phyloP scores from a whole-genome alignment of 2,797 vertebrate species.

The Sarcoramphus papa region DNA sequence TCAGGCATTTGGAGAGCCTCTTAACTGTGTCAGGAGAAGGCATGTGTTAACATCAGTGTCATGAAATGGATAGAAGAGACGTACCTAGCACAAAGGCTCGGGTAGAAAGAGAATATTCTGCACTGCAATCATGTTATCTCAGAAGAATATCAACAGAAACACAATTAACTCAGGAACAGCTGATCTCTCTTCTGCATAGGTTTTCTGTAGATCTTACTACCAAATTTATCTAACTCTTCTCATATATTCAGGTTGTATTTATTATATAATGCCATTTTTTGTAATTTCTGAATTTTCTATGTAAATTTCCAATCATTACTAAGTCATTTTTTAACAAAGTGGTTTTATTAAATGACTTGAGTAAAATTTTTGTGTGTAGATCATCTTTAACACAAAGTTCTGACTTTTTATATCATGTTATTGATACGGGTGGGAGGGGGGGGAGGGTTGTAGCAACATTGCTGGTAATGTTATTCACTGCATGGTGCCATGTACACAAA shows the following conservation, averaged over 20 bases:
- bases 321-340: constrained; percentile 39
- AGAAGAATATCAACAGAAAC: not conserved
- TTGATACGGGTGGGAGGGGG: rapidly evolving
- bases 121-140: not conserved
- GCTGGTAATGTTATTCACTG: not conserved
- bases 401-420: not conserved
- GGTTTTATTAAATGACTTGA: constrained; percentile 56
- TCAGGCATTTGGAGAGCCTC: not conserved
- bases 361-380: constrained; percentile 7
- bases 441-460: not conserved
- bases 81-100: not conserved
- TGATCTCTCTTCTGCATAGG: not conserved
- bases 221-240: not conserved
- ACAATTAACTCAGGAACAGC: constrained; percentile 22
- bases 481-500: not conserved
- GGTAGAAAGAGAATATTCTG: not conserved
- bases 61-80: not conserved
- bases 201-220: not conserved
- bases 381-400: not conserved
- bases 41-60: not conserved
- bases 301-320: constrained; percentile 40
- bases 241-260: constrained; percentile 37
- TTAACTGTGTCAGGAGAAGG: not conserved
- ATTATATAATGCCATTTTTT: constrained; percentile 59
- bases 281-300: constrained; percentile 61